Evolutionary conservation across 2,113 vertebrate genomes (phyloP).

Genomic region (Actenoides lindsayi): DNA sequence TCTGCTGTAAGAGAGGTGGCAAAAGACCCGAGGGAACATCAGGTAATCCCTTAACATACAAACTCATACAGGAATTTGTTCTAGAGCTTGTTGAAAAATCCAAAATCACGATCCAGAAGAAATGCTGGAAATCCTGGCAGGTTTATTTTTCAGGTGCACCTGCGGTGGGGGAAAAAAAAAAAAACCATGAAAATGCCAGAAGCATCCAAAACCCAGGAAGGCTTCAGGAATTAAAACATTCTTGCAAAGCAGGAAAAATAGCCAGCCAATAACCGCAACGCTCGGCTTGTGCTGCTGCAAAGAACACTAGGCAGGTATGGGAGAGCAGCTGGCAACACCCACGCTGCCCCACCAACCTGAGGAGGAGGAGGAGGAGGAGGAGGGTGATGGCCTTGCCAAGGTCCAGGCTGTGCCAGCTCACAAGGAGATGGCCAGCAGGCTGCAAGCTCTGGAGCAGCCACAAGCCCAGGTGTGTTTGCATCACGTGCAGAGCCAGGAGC

Average conservation of each 20-base stretch:
- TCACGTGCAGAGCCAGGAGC: background rate
- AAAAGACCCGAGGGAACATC: background rate
- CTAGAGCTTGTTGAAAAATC: background rate
- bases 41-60: background rate
- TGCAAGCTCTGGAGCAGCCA: background rate
- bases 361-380: background rate
- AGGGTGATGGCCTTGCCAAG: background rate
- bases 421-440: background rate
- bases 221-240: background rate
- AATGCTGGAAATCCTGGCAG: background rate
- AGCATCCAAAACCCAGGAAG: background rate
- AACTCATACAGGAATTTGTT: background rate
- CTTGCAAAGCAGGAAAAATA: background rate
- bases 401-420: background rate
- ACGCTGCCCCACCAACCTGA: background rate
- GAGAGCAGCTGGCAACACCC: background rate
- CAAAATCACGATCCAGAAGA: background rate
- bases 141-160: background rate
- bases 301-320: background rate
- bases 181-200: background rate
- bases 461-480: slow-evolving; percentile 6
- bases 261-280: background rate
- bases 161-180: slow-evolving; percentile 9
- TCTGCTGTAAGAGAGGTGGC: background rate
- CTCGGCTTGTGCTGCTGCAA: background rate